Conservation (phyloP, 2,113 vertebrate species). For the Perccottus glenii region DNA sequence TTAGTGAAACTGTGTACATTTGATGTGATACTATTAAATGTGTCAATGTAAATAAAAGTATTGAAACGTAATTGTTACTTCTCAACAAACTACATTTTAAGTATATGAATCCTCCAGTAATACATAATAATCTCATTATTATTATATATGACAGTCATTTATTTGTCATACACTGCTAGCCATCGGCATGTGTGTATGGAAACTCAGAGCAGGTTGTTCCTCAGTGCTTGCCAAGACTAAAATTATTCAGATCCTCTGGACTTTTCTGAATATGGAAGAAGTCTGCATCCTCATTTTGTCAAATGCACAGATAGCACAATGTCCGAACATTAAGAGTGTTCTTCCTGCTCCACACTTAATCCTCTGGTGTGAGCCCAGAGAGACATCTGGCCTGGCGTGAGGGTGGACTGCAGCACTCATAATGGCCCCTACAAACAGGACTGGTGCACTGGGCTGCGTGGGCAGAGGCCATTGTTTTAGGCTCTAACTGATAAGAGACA, state of each 20-base stretch:
- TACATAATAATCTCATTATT: neutral
- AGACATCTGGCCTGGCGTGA: conserved; percentile 67
- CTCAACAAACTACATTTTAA: neutral
- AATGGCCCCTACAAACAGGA: conserved; percentile 9
- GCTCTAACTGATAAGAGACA: conserved; percentile 76
- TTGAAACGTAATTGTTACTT: neutral
- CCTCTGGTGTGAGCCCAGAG: conserved; percentile 47
- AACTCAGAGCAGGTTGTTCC: conserved; percentile 15
- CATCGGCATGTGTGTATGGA: conserved; percentile 22
- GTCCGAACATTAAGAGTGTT: conserved; percentile 9
- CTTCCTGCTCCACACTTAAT: conserved; percentile 35
- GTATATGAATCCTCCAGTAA: neutral
- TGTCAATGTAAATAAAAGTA: conserved; percentile 80
- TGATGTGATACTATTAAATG: conserved; percentile 63
- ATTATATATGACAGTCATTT: conserved; percentile 16
- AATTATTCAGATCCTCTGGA: conserved; percentile 26
- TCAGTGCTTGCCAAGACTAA: conserved; percentile 8
- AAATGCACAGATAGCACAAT: conserved; percentile 3
- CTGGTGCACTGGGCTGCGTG: conserved; percentile 35
- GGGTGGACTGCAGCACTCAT: conserved; percentile 19
- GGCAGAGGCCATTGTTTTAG: conserved; percentile 74
- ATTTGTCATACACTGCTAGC: conserved; percentile 10
- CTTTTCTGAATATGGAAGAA: conserved; percentile 20
- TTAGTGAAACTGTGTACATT: conserved; percentile 65
- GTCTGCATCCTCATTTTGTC: conserved; percentile 1